These are phyloP conservation scores for Acanthurus tractus DNA, from an alignment of 2,797 vertebrate species.

Conservation along the genomic window DNA sequence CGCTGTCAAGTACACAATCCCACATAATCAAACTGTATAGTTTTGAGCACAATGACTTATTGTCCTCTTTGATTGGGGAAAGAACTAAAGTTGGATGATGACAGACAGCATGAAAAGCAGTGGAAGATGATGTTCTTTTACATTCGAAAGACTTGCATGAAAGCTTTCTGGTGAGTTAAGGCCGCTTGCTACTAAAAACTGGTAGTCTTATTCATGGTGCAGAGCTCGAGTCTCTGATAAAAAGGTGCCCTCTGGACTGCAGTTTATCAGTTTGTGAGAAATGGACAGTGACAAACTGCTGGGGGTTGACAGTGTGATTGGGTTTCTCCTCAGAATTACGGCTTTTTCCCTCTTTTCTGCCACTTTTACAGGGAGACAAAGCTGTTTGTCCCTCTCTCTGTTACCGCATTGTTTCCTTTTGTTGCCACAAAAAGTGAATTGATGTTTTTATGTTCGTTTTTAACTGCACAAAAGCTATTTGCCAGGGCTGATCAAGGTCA, in stretches of 20 bases:
- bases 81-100: conserved; percentile 35
- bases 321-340: conserved; percentile 16
- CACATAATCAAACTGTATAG: conserved; percentile 50
- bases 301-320: conserved; percentile 28
- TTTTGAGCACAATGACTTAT: conserved; percentile 60
- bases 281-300: conserved; percentile 47
- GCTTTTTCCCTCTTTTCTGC: not conserved
- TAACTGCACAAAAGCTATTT: conserved; percentile 10
- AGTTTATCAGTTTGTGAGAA: conserved; percentile 45
- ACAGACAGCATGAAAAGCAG: conserved; percentile 47
- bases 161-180: conserved; percentile 5
- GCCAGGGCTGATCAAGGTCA: conserved; percentile 1
- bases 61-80: conserved; percentile 51
- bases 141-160: conserved; percentile 19
- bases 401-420: not conserved
- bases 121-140: conserved; percentile 29
- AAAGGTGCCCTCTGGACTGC: conserved; percentile 35
- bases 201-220: conserved; percentile 33
- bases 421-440: conserved; percentile 13
- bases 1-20: conserved; percentile 37
- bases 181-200: conserved; percentile 26
- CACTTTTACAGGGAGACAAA: not conserved
- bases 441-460: conserved; percentile 1
- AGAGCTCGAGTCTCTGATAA: conserved; percentile 35
- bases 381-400: not conserved